These are phyloP conservation scores for Arnoldichthys spilopterus DNA, from an alignment of 2,797 vertebrate species.

Conservation along the genomic window DNA sequence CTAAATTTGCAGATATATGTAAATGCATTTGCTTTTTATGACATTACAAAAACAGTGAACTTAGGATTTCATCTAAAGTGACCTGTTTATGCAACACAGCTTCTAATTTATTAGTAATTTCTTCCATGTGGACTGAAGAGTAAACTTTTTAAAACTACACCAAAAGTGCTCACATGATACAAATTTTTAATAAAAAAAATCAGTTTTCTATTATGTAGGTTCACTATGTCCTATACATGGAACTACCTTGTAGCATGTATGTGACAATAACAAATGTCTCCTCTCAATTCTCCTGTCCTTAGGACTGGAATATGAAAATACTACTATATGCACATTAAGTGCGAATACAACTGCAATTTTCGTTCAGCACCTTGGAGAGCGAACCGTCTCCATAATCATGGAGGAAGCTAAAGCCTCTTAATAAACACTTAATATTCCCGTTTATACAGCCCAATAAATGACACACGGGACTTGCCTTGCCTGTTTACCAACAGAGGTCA, in stretches of 20 bases:
- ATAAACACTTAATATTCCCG: not conserved
- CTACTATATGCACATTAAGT: not conserved
- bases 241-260: not conserved
- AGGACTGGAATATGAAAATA: not conserved
- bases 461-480: not conserved
- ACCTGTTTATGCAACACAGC: too few relatives aligned
- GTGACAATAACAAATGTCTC: not conserved
- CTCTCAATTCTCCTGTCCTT: not conserved
- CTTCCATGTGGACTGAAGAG: too few relatives aligned
- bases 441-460: not conserved
- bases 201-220: not conserved
- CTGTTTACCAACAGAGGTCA: not conserved
- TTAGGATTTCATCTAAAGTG: too few relatives aligned
- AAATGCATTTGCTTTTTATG: too few relatives aligned
- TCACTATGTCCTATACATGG: not conserved
- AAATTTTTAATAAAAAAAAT: too few relatives aligned
- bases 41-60: too few relatives aligned
- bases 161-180: too few relatives aligned
- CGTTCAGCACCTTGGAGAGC: constrained; percentile 70
- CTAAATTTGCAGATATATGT: too few relatives aligned
- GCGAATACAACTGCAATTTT: not conserved
- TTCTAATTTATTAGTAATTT: too few relatives aligned
- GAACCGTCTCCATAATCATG: not conserved
- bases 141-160: too few relatives aligned
- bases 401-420: not conserved